phyloP scores from a whole-genome alignment of 1,140 invertebrate genomes.

The Metopolophium dirhodum region DNA sequence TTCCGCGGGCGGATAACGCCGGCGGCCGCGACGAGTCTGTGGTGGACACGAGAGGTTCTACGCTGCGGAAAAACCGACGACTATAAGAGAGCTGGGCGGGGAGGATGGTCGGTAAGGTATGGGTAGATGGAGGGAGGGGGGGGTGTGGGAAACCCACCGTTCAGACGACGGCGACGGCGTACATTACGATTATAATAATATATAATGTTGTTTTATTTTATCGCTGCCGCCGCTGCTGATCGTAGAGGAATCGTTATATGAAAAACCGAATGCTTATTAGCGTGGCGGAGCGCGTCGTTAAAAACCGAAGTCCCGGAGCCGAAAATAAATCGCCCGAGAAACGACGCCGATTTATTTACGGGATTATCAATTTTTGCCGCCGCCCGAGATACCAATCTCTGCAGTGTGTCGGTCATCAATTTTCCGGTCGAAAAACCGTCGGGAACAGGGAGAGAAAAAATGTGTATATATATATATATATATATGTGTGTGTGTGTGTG shows the following conservation, averaged over 20 bases:
- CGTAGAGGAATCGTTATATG: neutral
- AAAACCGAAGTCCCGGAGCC: neutral
- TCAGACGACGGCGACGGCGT: neutral
- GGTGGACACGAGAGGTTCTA: neutral
- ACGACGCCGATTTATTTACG: slow-evolving; percentile 38
- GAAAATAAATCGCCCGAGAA: slow-evolving; percentile 27
- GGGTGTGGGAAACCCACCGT: neutral
- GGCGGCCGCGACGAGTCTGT: neutral
- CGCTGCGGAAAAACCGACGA: neutral
- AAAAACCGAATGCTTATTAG: neutral
- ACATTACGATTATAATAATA: neutral
- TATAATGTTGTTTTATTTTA: neutral
- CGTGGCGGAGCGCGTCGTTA: neutral
- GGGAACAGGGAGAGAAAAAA: neutral
- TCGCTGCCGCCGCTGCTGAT: neutral
- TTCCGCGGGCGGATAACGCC: neutral
- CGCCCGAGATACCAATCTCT: neutral
- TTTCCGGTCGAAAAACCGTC: slow-evolving; percentile 39
- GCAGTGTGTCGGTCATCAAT: slow-evolving; percentile 45
- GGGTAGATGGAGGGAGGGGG: too few species aligned
- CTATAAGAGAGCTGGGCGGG: neutral
- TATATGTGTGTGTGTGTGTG: too few species aligned
- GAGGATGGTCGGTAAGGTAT: neutral
- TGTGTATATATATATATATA: neutral
- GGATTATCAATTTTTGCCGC: slow-evolving; percentile 52